A percentile compares a stretch with the other conserved stretches of the same genome.
Evolutionary conservation across 2,888 invertebrate genomes (phyloP).

Genomic region (Mythimna loreyi): DNA sequence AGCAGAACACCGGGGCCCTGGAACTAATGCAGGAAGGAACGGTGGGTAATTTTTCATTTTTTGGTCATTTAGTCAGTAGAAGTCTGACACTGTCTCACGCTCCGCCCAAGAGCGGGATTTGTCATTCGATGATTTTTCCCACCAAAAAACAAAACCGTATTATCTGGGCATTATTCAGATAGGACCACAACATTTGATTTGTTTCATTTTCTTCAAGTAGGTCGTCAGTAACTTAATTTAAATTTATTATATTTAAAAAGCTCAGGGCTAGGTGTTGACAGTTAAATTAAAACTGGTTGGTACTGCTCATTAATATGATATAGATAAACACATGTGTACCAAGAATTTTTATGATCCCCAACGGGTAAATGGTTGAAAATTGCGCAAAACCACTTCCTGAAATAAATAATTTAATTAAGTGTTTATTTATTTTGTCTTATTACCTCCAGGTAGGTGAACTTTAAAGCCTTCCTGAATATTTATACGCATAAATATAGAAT

Average conservation of each 20-base stretch:
- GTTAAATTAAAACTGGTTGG: slow-evolving; percentile 12
- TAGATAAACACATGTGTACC: neutral
- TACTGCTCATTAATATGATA: slow-evolving; percentile 19
- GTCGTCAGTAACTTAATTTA: neutral
- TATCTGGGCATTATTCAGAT: no score
- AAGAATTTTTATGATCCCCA: slow-evolving; percentile 44
- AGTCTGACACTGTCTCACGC: no score
- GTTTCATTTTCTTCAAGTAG: neutral
- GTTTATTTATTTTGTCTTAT: slow-evolving; percentile 17
- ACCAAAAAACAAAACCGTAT: no score
- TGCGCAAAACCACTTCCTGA: slow-evolving; percentile 32
- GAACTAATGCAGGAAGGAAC: no score
- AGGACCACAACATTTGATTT: slow-evolving; percentile 8
- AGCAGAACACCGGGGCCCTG: no score
- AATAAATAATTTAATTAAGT: slow-evolving; percentile 8
- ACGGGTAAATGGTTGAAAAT: slow-evolving; percentile 25
- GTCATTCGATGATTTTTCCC: no score
- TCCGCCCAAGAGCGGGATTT: no score
- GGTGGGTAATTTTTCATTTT: no score
- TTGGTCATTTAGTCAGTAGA: no score
- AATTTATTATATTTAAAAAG: slow-evolving; percentile 17
- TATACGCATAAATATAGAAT: neutral
- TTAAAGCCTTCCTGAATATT: slow-evolving; percentile 23
- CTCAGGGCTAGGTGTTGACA: slow-evolving; percentile 32
- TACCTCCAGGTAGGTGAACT: neutral